Conservation (phyloP, 92 coral and sea anemone species). For the Virgularia gustaviana region DNA sequence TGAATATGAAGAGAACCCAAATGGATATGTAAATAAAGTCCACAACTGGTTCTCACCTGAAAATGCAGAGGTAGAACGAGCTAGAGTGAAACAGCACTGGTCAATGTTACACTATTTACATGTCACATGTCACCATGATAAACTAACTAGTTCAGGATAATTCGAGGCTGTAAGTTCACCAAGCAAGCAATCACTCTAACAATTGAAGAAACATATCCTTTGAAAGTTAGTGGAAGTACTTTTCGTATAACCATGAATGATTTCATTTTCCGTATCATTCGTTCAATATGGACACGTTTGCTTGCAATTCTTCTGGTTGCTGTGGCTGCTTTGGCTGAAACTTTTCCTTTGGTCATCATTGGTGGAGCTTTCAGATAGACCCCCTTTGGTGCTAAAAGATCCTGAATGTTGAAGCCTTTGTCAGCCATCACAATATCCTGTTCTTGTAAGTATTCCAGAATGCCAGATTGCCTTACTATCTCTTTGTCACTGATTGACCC, state of each 20-base stretch:
- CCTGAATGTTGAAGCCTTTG: constrained; percentile 58
- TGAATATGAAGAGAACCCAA: constrained; percentile 49
- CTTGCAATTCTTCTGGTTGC: constrained; percentile 70
- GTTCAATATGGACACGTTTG: constrained; percentile 71
- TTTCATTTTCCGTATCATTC: constrained; percentile 58
- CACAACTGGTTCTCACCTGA: constrained; percentile 48
- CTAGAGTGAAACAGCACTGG: too few species aligned
- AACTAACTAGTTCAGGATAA: constrained; percentile 23
- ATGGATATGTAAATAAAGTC: constrained; percentile 40
- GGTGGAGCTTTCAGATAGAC: constrained; percentile 56
- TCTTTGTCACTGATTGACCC: constrained; percentile 71
- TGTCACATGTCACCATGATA: too few species aligned
- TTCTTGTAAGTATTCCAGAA: constrained; percentile 55
- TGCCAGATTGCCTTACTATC: constrained; percentile 57
- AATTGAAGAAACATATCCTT: constrained; percentile 58
- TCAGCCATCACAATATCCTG: constrained; percentile 62
- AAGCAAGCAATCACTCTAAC: constrained; percentile 64
- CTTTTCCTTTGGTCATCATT: constrained; percentile 56
- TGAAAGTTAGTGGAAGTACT: constrained; percentile 62
- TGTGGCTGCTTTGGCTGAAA: constrained; percentile 67
- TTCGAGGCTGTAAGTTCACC: constrained; percentile 56
- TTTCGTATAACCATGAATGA: constrained; percentile 56
- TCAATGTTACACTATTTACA: too few species aligned
- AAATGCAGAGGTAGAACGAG: constrained; percentile 50
- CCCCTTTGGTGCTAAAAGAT: constrained; percentile 51